Percentiles rank a stretch among this genome's conserved stretches.
phyloP scores from a whole-genome alignment of 2,797 vertebrate species.

The Danio tinwini region DNA sequence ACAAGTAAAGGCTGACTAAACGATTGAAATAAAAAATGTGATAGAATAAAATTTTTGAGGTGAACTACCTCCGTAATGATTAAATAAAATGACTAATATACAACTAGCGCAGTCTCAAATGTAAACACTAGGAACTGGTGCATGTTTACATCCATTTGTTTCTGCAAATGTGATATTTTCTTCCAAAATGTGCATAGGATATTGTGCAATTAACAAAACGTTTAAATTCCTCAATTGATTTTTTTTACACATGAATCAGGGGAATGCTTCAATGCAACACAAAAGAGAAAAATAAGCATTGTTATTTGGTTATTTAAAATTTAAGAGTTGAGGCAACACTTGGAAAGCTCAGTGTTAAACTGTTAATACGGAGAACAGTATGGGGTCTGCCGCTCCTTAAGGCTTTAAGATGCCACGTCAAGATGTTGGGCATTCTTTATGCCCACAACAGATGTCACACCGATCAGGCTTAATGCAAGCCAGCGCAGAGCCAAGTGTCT shows the following conservation, averaged over 20 bases:
- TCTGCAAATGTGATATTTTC: too few species aligned
- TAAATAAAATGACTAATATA: too few species aligned
- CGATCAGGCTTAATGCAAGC: not conserved
- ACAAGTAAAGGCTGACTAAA: too few species aligned
- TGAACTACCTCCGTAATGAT: too few species aligned
- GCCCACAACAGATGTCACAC: conserved; percentile 52
- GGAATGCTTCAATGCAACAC: not conserved
- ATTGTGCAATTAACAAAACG: too few species aligned
- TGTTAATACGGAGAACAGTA: conserved; percentile 3
- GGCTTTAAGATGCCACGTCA: conserved; percentile 50
- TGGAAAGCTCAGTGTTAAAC: not conserved
- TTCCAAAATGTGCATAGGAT: too few species aligned
- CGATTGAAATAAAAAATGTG: too few species aligned
- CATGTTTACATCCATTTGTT: too few species aligned
- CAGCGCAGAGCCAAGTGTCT: not conserved
- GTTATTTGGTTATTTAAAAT: not conserved
- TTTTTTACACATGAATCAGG: not conserved
- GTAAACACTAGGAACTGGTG: too few species aligned
- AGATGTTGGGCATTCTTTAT: conserved; percentile 43
- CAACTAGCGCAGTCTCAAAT: too few species aligned
- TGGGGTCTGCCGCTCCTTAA: conserved; percentile 4
- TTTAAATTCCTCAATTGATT: too few species aligned
- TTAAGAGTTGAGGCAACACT: not conserved
- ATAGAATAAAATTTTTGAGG: too few species aligned
- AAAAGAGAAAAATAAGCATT: not conserved